These are phyloP conservation scores for Tenualosa ilisha DNA, from an alignment of 2,797 vertebrate species.

Conservation along the genomic window DNA sequence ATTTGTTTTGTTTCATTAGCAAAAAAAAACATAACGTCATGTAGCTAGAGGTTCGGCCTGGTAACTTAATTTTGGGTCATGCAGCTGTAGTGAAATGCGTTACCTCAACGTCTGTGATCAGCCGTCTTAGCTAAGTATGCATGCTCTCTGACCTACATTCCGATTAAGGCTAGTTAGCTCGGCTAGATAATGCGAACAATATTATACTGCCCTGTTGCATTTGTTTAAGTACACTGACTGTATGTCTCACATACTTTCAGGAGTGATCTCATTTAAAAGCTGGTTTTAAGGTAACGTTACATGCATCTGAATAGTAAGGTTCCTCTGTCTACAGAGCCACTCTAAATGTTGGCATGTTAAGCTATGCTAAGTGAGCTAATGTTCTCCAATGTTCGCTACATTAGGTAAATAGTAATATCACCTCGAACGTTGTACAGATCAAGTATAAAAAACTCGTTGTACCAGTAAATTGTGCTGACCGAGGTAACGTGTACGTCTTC, in stretches of 20 bases:
- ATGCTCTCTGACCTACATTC: conserved; percentile 22
- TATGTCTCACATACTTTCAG: neutral
- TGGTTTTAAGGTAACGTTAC: neutral
- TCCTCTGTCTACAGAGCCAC: neutral
- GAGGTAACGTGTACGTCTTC: neutral
- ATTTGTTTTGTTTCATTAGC: too few relatives aligned
- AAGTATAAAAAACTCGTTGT: neutral
- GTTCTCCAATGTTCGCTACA: neutral
- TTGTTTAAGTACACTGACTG: neutral
- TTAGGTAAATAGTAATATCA: neutral
- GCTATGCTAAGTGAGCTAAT: conserved; percentile 5
- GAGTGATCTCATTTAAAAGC: neutral
- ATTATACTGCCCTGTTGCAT: neutral
- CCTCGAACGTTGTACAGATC: neutral
- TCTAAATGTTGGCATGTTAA: neutral
- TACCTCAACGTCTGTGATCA: neutral
- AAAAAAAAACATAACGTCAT: too few relatives aligned
- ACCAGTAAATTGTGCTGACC: neutral
- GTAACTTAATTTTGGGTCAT: neutral
- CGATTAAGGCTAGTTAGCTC: conserved; percentile 19
- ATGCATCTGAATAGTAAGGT: neutral
- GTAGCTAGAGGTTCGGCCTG: neutral
- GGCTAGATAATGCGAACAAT: neutral
- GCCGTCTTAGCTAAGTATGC: conserved; percentile 1
- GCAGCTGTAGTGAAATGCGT: neutral